Evolutionary conservation across 2,888 invertebrate species (phyloP), one percentile per base, ranked within the genome.

Genomic region (Agrochola litura): DNA sequence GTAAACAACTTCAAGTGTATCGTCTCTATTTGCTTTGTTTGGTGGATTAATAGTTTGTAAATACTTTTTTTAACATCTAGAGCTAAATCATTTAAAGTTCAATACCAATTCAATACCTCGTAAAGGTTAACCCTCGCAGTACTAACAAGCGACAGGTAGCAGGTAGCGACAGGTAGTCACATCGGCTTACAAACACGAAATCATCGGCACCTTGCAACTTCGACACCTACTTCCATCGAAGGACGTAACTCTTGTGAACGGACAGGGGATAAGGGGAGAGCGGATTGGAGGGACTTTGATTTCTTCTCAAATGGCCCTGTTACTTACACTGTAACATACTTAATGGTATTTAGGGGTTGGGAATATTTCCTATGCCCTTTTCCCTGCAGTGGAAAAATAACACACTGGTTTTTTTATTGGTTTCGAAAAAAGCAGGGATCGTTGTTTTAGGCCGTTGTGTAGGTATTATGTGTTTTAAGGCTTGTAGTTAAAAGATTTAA

Each of bases 161-260:
- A n/a, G n/a, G n/a, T n/a, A 81, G 58, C 37, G 58, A 49, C 49
- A 64, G 63, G 85, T 69, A 80, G 67, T 82, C 76, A 81, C 74
- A 77, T 25, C 66, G 65, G 77, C 77, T 79, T 77, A 75, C 77
- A 76, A 52, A 75, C 52, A 80, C 71, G 58, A 78, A 76, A 80
- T 84, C 79, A 86, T 87, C 65, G 74, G 56, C 75, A 79, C 72
- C 77, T 83, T 68, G 49, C 68, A 56, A 84, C 64, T 79, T 77
- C 76, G 41, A 67, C 54, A 54, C 76, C 60, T 73, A 88, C 76
- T 84, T 82, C 69, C 63, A 77, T 22, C 61, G 61, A n/a, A 66
- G 65, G 67, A 67, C 49, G 87, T 87, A 82, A 85, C 79, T 82
- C 76, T 86, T 73, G 49, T 0, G 56, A 84, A 58, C 41, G 69